These are phyloP conservation scores for Trochalopteron elliotii DNA, from an alignment of 2,113 vertebrate species.

Conservation along the genomic window DNA sequence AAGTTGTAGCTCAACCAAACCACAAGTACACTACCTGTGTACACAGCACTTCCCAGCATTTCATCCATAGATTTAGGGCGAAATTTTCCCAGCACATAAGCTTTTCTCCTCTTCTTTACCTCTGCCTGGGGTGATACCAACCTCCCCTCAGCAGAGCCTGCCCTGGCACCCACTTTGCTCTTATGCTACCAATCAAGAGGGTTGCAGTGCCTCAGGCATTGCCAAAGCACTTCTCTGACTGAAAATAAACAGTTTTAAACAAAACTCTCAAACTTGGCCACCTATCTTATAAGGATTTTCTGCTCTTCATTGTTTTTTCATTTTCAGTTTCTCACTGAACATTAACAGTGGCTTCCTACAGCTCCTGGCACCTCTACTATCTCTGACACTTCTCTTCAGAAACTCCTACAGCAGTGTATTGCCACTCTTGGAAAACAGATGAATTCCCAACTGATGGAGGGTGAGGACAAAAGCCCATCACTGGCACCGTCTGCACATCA, in stretches of 20 bases:
- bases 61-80: accelerated
- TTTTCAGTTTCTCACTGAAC: neutral
- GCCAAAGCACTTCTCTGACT: neutral
- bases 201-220: neutral
- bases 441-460: neutral
- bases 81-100: neutral
- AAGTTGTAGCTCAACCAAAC: neutral
- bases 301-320: neutral
- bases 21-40: neutral
- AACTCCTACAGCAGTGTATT: neutral
- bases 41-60: neutral
- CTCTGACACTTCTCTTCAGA: neutral
- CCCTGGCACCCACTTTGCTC: neutral
- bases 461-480: neutral
- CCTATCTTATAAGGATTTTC: neutral
- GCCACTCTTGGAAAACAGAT: neutral
- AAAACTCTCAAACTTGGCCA: neutral
- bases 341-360: neutral
- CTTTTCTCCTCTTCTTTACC: neutral
- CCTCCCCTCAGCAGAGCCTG: neutral
- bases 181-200: neutral
- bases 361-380: neutral
- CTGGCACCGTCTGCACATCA: neutral
- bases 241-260: neutral
- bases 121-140: neutral